phyloP scores from a whole-genome alignment of 2,113 vertebrate species.

The Lophius piscatorius region DNA sequence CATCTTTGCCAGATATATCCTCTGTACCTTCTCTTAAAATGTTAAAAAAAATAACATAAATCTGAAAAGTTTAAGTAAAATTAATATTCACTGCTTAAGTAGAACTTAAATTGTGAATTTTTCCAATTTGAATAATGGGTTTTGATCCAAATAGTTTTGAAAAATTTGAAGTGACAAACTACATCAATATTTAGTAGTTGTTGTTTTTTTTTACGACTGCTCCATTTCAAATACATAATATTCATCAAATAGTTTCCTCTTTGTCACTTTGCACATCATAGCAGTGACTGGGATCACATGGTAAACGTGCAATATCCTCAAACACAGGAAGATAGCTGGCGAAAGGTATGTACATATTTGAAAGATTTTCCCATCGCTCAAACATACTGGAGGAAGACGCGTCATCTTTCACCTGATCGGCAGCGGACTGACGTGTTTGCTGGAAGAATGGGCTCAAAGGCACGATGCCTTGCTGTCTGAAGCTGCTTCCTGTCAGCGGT shows the following conservation, averaged over 20 bases:
- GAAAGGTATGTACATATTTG: constrained; percentile 65
- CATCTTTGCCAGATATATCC: too few relatives aligned
- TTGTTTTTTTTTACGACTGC: too few relatives aligned
- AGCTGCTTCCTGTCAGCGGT: not conserved
- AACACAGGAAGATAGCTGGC: constrained; percentile 72
- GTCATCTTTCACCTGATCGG: not conserved
- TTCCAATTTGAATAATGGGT: too few relatives aligned
- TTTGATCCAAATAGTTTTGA: too few relatives aligned
- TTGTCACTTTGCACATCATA: constrained; percentile 66
- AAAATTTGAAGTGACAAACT: too few relatives aligned
- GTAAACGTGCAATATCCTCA: constrained; percentile 74
- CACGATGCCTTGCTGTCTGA: constrained; percentile 17
- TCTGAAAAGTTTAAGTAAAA: too few relatives aligned
- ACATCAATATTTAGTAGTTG: too few relatives aligned
- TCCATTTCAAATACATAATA: too few relatives aligned
- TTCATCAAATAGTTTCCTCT: constrained; percentile 75
- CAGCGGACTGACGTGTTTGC: constrained; percentile 15
- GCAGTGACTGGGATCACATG: constrained; percentile 27
- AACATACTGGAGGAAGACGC: constrained; percentile 14
- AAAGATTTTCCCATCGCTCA: constrained; percentile 57
- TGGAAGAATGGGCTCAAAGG: constrained; percentile 36
- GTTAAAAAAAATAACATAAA: too few relatives aligned
- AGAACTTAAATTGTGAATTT: too few relatives aligned
- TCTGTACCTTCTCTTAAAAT: too few relatives aligned
- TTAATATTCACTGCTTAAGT: too few relatives aligned